Conservation (phyloP, 2,888 invertebrate species). For the Silvanus unidentatus region DNA sequence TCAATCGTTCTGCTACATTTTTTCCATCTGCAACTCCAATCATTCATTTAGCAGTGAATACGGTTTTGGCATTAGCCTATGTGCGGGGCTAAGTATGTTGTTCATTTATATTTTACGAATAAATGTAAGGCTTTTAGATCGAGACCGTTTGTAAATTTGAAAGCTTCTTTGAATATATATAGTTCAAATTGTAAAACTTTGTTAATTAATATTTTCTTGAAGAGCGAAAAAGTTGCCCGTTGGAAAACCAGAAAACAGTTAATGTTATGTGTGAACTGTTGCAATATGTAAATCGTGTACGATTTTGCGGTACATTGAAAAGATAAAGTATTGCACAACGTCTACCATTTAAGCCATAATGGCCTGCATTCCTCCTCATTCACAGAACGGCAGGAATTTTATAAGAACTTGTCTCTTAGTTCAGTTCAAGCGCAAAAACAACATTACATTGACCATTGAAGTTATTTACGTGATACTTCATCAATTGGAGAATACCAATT, state of each 20-base stretch:
- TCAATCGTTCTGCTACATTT: no score
- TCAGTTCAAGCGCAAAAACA: conserved; percentile 21
- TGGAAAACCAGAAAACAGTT: conserved; percentile 6
- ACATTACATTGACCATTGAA: conserved; percentile 11
- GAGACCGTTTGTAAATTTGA: no score
- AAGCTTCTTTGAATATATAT: no score
- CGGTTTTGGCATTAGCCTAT: no score
- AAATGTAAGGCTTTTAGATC: no score
- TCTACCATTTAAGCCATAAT: conserved; percentile 32
- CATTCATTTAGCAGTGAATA: no score
- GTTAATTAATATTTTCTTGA: neutral
- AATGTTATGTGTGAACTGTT: conserved; percentile 36
- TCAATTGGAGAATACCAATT: conserved; percentile 7
- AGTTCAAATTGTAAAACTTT: no score
- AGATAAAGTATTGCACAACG: conserved; percentile 37
- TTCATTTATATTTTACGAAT: no score
- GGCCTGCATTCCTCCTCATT: conserved; percentile 35
- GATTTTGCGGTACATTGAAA: conserved; percentile 30
- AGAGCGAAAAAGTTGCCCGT: neutral
- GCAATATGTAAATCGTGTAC: conserved; percentile 33
- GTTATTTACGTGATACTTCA: conserved; percentile 15
- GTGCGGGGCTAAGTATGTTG: no score
- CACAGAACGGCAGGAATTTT: conserved; percentile 34
- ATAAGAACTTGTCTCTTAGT: conserved; percentile 31
- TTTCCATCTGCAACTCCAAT: no score